These are phyloP conservation scores for Chanos chanos DNA, from an alignment of 2,797 vertebrate species.

Conservation along the genomic window DNA sequence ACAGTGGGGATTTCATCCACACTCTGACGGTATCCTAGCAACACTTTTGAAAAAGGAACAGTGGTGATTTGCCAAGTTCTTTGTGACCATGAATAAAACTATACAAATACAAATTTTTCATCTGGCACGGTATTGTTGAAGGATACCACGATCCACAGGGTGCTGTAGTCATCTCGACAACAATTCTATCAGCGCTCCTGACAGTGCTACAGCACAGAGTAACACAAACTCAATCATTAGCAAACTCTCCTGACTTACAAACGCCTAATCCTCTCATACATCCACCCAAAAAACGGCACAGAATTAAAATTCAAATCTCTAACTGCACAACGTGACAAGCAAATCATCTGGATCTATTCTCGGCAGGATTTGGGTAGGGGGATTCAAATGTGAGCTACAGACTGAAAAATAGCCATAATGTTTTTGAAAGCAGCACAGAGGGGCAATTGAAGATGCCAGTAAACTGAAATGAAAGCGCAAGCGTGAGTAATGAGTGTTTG, in stretches of 20 bases:
- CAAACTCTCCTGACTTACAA: too few relatives aligned
- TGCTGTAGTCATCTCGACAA: conserved; percentile 19
- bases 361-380: conserved; percentile 1
- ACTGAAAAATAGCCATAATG: neutral
- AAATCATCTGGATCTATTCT: conserved; percentile 2
- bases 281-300: neutral
- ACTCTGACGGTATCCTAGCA: conserved; percentile 82
- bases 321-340: neutral
- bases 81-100: conserved; percentile 71
- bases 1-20: conserved; percentile 57
- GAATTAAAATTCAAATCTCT: conserved; percentile 13
- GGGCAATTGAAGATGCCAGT: neutral
- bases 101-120: conserved; percentile 29
- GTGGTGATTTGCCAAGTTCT: conserved; percentile 65
- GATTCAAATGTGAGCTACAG: neutral
- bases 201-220: conserved; percentile 2
- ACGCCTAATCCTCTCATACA: neutral
- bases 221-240: too few relatives aligned
- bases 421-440: neutral
- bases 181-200: conserved; percentile 4
- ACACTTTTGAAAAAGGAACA: conserved; percentile 74
- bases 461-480: neutral
- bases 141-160: neutral
- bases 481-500: neutral
- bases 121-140: conserved; percentile 23